Evolutionary conservation across 1,140 invertebrate species (phyloP), one percentile per base, ranked within the genome.

Genomic region (Drosophila tsacasi): DNA sequence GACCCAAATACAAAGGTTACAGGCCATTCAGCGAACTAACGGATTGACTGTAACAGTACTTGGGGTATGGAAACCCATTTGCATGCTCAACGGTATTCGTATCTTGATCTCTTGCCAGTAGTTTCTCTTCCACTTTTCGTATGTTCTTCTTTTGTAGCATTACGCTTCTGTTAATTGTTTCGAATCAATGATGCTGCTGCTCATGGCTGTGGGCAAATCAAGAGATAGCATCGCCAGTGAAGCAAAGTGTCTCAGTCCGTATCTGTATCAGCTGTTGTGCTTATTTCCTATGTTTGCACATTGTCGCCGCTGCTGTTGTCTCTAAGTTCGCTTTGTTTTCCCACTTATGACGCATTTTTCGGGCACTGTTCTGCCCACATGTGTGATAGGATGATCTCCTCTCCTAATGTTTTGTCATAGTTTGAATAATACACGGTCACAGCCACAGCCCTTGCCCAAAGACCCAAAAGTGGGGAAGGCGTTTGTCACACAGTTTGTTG

Each of bases 151-250:
- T 27, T 21, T 49, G 27, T 40, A 19, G 37, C 55, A 59, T 50
- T 73, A 54, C 55, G 55, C 58, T 32, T 30, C 27, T 39, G 73
- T 77, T 77, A 55, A 77, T 77, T 77, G 63, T 77, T 50, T 77
- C 21, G 63, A 57, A 77, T 77, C 74, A 69, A 77, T 69, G 74
- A 77, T 44, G 71, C 52, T 58, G 74, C 72, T 58, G 40, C 47
- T 27, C 49, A 35, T 27, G 35, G 19, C 21, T 40, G 12, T 37
- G 27, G 32, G 63, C 35, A 37, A 37, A 30, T 25, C 30, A 25
- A 37, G n/a, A 40, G 44, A 59, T 50, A 49, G 23, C 23, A 63
- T 27, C 47, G 32, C 55, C 32, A 35, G n/a, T 25, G 9, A 21
- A 30, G 21, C 35, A 46, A 23, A 59, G 47, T 68, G 55, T 61